Percentiles rank a stretch among this genome's conserved stretches.
These are phyloP conservation scores for Machimus rusticus DNA, from an alignment of 2,888 invertebrate species.

Conservation along the genomic window DNA sequence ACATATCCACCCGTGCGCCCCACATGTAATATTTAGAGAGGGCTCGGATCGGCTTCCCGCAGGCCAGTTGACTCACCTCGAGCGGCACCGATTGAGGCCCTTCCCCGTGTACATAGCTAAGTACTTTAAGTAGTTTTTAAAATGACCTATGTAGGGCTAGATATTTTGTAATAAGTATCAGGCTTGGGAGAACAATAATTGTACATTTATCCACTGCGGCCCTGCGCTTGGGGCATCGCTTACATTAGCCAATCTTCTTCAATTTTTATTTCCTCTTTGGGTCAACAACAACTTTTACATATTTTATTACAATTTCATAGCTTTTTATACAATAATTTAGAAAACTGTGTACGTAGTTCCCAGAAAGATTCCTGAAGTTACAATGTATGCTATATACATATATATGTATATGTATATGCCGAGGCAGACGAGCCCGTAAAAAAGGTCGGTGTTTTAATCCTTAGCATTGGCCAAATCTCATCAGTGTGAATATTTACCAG, in stretches of 20 bases:
- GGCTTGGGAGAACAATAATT: conserved; percentile 5
- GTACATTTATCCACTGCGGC: not conserved
- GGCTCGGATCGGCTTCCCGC: conserved; percentile 19
- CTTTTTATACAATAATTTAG: not conserved
- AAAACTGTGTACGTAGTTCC: not conserved
- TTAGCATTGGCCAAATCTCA: too few relatives aligned
- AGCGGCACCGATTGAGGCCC: not conserved
- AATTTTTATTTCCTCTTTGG: not conserved
- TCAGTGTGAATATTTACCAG: too few relatives aligned
- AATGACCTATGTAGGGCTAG: not conserved
- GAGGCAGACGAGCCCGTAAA: too few relatives aligned
- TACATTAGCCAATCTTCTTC: not conserved
- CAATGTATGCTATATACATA: too few relatives aligned
- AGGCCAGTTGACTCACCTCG: not conserved
- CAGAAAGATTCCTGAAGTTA: not conserved
- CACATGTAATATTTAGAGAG: not conserved
- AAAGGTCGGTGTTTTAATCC: too few relatives aligned
- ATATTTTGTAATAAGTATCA: conserved; percentile 11
- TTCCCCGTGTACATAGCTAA: conserved; percentile 5
- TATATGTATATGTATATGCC: too few relatives aligned
- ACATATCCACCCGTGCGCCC: not conserved
- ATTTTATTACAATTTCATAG: not conserved
- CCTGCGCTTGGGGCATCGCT: not conserved
- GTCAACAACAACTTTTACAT: not conserved
- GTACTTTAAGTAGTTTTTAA: conserved; percentile 29